A percentile compares a stretch with the other conserved stretches of the same genome.
phyloP scores from a whole-genome alignment of 2,797 vertebrate genomes.

The Margarornis squamiger region DNA sequence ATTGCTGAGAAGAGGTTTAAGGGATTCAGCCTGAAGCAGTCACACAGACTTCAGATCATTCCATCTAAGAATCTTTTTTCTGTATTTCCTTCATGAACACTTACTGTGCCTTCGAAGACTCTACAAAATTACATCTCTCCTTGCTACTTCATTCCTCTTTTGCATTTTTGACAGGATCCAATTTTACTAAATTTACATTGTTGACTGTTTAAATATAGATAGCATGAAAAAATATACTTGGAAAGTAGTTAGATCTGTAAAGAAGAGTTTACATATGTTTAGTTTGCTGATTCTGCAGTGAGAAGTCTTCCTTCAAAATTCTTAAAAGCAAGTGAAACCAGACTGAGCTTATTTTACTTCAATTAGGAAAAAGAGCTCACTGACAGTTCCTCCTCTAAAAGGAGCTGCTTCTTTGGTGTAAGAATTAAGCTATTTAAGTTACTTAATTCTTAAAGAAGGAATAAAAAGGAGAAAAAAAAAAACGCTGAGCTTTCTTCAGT shows the following conservation, averaged over 20 bases:
- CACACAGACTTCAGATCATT: not conserved
- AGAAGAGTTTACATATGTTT: not conserved
- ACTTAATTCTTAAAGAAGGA: not conserved
- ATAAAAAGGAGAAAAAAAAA: not conserved
- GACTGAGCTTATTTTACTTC: not conserved
- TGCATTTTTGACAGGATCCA: not conserved
- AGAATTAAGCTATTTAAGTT: not conserved
- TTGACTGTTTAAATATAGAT: not conserved
- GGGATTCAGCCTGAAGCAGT: not conserved
- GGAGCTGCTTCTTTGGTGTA: not conserved
- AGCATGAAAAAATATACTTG: not conserved
- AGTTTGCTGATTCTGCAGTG: not conserved
- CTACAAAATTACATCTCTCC: not conserved
- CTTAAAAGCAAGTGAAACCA: not conserved
- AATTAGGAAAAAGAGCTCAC: not conserved
- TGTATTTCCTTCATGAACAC: not conserved
- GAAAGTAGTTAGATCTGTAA: not conserved
- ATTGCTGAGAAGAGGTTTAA: not conserved
- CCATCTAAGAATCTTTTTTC: not conserved
- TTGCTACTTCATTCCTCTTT: not conserved
- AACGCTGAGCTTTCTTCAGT: not conserved
- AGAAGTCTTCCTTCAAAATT: not conserved
- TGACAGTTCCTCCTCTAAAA: not conserved
- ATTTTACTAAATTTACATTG: not conserved
- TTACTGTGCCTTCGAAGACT: not conserved